Evolutionary conservation across 2,797 vertebrate genomes (phyloP), one percentile per base, ranked within the genome.

Genomic region (Spinibarbus caldwelli): DNA sequence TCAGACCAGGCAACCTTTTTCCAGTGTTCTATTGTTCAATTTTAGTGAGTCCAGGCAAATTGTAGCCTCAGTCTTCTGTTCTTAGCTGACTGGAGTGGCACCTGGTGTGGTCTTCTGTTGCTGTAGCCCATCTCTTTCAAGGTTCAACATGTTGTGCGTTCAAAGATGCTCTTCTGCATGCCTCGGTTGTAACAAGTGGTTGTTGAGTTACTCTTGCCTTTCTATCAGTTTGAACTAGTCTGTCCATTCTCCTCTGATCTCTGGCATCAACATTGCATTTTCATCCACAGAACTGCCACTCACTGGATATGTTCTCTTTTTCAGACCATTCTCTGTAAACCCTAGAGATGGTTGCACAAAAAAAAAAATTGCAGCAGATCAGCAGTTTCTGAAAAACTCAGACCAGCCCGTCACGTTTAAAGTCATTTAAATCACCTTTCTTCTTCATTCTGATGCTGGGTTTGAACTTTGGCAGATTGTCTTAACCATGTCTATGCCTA

Each of bases 201-300:
- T 31, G 17, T 78, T 82, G 31, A 68, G 72, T 71, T 77, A 71
- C 73, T 83, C 31, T 79, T 85, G 83, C 68, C 59, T 85, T 80
- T 89, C 84, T 86, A 76, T 87, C 73, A 76, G 78, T 67, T 80
- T 57, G 15, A 89, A 82, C 31, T 57, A 52, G 66, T 86, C 78
- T 78, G 82, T 15, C 78, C 78, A 86, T 88, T 86, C 78, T 82
- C 67, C 31, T 86, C 86, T 80, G 88, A 89, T 73, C 82, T 86
- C 84, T 87, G 86, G n/a, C 71, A 82, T 89, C 85, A 85, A 85
- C 78, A 82, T 75, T 71, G 38, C 76, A 81, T 85, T 85, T 86
- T 57, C 12, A 9, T 21, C 31, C 6, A 38, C 12, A 38, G 8
- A 57, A 26, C 21, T 57, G 31, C 34, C 49, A 38, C 21, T 57